Percentiles rank a stretch among this genome's conserved stretches.
Conservation (phyloP, 1,140 invertebrate genomes). For the Penaeus chinensis region DNA sequence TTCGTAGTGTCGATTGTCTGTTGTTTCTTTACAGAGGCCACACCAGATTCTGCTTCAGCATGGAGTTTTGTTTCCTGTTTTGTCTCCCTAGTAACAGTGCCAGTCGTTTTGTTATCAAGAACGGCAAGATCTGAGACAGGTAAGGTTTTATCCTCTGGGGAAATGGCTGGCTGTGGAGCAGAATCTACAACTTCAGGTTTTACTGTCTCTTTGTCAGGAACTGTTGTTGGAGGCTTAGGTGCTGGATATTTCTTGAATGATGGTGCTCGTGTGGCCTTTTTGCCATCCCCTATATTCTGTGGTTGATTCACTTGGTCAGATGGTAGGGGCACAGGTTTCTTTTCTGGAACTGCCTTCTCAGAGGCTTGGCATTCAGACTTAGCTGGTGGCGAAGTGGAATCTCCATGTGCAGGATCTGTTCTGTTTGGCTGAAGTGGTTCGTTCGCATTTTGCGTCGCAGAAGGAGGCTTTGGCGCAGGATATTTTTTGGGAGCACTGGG, state of each 20-base stretch:
- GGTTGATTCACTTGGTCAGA: neutral
- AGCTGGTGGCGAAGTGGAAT: neutral
- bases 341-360: neutral
- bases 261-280: slow-evolving; percentile 43
- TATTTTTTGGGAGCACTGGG: slow-evolving; percentile 26
- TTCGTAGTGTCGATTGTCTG: too few relatives aligned
- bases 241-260: slow-evolving; percentile 59
- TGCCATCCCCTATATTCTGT: neutral
- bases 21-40: too few relatives aligned
- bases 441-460: neutral
- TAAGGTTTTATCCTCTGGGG: too few relatives aligned
- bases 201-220: neutral
- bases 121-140: neutral
- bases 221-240: slow-evolving; percentile 43
- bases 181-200: neutral
- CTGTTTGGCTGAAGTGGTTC: too few relatives aligned
- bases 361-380: slow-evolving; percentile 1
- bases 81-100: too few relatives aligned
- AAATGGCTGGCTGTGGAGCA: too few relatives aligned
- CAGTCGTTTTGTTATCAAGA: too few relatives aligned
- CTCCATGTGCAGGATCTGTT: neutral
- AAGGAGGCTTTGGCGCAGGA: slow-evolving; percentile 17
- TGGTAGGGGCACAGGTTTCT: neutral
- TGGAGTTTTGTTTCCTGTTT: too few relatives aligned
- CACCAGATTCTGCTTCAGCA: too few relatives aligned